Evolutionary conservation across 1,140 invertebrate species (phyloP), one percentile per base, ranked within the genome.

Genomic region (Hestina assimilis): DNA sequence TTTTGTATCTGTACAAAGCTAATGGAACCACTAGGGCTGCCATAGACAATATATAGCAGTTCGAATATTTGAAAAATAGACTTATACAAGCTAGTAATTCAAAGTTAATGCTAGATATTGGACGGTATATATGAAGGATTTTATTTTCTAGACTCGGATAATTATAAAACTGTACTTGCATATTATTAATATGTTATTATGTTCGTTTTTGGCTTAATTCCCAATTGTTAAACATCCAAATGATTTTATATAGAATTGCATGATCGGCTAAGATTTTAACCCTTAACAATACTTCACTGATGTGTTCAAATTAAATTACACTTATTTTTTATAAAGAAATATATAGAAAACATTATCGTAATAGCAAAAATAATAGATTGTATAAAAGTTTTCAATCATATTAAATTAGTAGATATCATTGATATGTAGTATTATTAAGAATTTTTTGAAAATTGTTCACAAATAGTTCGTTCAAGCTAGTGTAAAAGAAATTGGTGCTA

Each of bases 21-120:
- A 51, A 47, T 59, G 59, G 42, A 57, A 66, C 63, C 60, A 40
- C 33, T 70, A 70, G 67, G 63, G 60, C 46, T 68, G 58, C 65
- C 58, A 69, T 69, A 69, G 63, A 64, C 35, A 40, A 58, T 38
- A 38, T 19, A 50, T 50, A 50, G 47, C 33, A 20, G 46, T 50
- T 50, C 31, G 20, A 40, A 31, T 35, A 35, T 35, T 20, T 38
- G 28, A 48, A 35, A 41, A 14, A 48, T 33, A 48, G 29, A 48
- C 15, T 17, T 38, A n/a, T 38, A 7, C 9, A 41, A 26, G 50
- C 50, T 52, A 52, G 50, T 42, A 9, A 28, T 11, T 41, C 20
- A 21, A 52, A 41, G 35, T 41, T 50, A 47, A 29, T 26, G 33
- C 31, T 50, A 50, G 47, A 38, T 17, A 40, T 33, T 23, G 21